Evolutionary conservation across 2,113 vertebrate genomes (phyloP).

Genomic region (Entomyzon cyanotis): DNA sequence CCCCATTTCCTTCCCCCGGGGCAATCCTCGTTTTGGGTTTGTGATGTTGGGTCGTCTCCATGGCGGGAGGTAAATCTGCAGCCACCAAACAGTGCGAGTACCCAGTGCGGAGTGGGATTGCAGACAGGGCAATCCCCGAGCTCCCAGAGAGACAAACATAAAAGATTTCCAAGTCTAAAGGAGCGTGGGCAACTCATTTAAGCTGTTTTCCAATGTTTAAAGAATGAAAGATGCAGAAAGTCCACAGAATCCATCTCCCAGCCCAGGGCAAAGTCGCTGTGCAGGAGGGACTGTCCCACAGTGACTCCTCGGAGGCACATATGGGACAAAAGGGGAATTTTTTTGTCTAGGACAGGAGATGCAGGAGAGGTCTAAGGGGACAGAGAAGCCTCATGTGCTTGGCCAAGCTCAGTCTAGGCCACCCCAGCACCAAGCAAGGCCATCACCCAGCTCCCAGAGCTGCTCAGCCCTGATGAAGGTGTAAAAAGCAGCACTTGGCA

Average conservation of each 20-base stretch:
- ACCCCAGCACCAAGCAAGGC: not conserved
- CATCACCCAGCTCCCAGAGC: not conserved
- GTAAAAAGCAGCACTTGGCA: not conserved
- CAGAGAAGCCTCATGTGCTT: not conserved
- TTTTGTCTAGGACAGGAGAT: not conserved
- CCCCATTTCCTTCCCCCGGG: not conserved
- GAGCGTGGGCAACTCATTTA: not conserved
- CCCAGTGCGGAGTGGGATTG: not conserved
- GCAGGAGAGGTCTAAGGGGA: not conserved
- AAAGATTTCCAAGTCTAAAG: not conserved
- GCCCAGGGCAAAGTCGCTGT: not conserved
- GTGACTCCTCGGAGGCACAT: fast-evolving
- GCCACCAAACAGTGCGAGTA: fast-evolving
- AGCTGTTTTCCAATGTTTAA: not conserved
- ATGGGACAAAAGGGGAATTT: not conserved
- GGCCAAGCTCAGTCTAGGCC: not conserved
- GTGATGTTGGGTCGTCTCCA: not conserved
- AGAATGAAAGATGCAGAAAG: not conserved
- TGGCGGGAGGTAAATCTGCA: not conserved
- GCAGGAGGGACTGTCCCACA: not conserved
- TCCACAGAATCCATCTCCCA: not conserved
- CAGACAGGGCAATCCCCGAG: not conserved
- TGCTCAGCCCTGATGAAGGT: not conserved
- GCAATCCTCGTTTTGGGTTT: not conserved
- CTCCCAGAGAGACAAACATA: not conserved